phyloP scores from a whole-genome alignment of 2,797 vertebrate genomes.

The Morelia viridis region DNA sequence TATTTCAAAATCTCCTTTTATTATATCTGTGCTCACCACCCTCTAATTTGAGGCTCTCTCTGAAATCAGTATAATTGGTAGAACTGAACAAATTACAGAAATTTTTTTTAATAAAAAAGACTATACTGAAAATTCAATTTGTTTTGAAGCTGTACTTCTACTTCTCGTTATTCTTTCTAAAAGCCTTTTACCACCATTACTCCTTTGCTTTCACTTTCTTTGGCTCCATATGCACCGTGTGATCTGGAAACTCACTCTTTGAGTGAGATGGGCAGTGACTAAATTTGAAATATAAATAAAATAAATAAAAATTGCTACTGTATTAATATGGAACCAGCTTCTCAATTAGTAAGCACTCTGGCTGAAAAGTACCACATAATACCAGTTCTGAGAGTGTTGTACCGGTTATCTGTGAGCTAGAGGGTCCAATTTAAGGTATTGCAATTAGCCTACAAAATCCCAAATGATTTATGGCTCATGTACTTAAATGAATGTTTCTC shows the following conservation, averaged over 20 bases:
- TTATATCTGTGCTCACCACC: background rate
- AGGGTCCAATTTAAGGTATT: background rate
- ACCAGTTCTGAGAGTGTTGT: background rate
- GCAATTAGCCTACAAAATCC: background rate
- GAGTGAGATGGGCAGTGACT: too few relatives aligned
- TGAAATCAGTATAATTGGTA: background rate
- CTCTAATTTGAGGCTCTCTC: background rate
- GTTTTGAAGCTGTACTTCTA: background rate
- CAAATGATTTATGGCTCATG: background rate
- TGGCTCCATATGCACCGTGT: background rate
- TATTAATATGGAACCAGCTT: background rate
- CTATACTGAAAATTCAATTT: background rate
- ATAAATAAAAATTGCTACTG: background rate
- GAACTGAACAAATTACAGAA: background rate
- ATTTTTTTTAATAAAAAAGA: background rate
- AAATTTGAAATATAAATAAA: too few relatives aligned
- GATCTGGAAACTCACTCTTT: background rate
- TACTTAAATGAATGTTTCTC: background rate
- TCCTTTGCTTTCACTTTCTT: background rate
- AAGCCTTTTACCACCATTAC: background rate
- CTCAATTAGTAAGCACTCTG: background rate
- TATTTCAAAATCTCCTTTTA: constrained; percentile 1
- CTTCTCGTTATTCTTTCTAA: background rate
- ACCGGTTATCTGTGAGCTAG: background rate
- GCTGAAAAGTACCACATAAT: background rate